Conservation (phyloP, 2,113 vertebrate genomes). For the Crotophaga sulcirostris region DNA sequence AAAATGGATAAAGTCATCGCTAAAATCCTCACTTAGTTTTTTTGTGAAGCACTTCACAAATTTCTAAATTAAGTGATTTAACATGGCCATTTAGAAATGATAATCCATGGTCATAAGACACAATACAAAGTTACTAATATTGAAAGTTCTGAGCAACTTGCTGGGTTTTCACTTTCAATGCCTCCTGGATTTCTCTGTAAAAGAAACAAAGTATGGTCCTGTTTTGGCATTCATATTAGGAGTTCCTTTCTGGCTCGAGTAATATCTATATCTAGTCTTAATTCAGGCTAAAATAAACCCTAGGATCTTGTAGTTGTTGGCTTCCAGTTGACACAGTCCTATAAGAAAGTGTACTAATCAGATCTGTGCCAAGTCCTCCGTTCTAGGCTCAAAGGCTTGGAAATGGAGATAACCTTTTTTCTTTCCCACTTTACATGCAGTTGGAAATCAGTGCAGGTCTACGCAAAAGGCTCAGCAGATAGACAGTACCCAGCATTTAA, state of each 20-base stretch:
- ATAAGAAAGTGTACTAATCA: fast-evolving
- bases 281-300: neutral
- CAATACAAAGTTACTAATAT: neutral
- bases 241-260: neutral
- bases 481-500: neutral
- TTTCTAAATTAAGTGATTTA: neutral
- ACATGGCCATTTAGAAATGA: neutral
- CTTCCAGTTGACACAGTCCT: neutral
- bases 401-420: neutral
- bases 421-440: neutral
- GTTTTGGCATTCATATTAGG: neutral
- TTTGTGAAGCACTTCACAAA: neutral
- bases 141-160: neutral
- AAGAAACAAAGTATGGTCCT: neutral
- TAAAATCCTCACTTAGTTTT: neutral
- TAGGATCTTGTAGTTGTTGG: neutral
- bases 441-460: neutral
- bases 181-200: neutral
- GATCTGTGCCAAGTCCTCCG: neutral
- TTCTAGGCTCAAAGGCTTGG: neutral
- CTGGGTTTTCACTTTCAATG: neutral
- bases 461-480: neutral
- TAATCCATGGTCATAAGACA: neutral
- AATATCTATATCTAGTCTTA: neutral
- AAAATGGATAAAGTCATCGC: neutral